Evolutionary conservation across 64 coral and sea anemone species (phyloP).

Genomic region (Stichodactyla mertensii): DNA sequence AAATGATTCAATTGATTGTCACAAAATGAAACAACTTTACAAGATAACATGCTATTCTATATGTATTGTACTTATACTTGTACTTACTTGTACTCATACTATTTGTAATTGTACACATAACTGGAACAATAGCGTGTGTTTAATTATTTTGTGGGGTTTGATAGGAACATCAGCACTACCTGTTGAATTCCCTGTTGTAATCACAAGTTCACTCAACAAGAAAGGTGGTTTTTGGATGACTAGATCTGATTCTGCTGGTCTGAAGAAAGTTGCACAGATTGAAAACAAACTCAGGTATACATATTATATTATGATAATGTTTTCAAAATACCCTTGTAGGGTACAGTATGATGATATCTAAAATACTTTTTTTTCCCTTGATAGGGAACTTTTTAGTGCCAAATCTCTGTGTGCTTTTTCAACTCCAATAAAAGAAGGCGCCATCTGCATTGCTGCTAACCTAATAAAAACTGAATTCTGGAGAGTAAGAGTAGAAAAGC

Average conservation of each 20-base stretch:
- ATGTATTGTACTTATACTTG: too few relatives aligned
- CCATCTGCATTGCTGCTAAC: background rate
- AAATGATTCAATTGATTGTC: too few relatives aligned
- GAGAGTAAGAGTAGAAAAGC: slow-evolving; percentile 8
- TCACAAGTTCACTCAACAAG: background rate
- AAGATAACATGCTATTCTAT: too few relatives aligned
- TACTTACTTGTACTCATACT: too few relatives aligned
- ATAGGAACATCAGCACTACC: background rate
- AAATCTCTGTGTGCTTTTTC: background rate
- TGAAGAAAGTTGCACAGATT: background rate
- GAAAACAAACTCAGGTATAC: background rate
- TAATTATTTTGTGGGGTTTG: background rate
- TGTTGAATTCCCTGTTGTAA: background rate
- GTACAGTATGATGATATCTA: background rate
- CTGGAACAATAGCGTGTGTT: background rate
- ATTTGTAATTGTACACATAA: background rate
- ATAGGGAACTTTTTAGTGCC: background rate
- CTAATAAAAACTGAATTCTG: background rate
- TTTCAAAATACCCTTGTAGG: too few relatives aligned
- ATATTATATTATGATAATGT: too few relatives aligned
- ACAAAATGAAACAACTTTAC: too few relatives aligned
- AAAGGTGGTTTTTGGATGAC: slow-evolving; percentile 8
- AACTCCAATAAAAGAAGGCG: background rate
- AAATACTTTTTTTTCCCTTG: background rate
- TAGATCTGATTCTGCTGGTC: background rate